phyloP scores from a whole-genome alignment of 2,113 vertebrate species.

The Thymallus thymallus region DNA sequence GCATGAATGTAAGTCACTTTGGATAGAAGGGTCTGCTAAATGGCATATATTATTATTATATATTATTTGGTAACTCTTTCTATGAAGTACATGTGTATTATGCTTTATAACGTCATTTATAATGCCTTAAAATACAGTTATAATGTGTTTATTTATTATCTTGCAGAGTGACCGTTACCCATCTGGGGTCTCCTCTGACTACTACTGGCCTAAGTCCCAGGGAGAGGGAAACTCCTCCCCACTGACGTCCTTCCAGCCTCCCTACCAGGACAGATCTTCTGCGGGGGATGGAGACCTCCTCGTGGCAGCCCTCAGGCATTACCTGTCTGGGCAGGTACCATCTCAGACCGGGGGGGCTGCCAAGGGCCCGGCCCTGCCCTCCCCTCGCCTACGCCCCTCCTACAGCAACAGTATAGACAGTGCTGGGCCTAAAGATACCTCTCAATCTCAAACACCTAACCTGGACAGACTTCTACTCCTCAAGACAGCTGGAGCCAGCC shows the following conservation, averaged over 20 bases:
- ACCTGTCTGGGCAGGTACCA: slow-evolving; percentile 66
- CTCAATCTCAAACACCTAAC: slow-evolving; percentile 33
- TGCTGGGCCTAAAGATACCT: slow-evolving; percentile 40
- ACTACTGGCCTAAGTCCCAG: slow-evolving; percentile 49
- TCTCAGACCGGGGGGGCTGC: slow-evolving; percentile 34
- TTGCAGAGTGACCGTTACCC: slow-evolving; percentile 66
- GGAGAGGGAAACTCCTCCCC: slow-evolving; percentile 42
- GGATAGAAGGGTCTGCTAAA: no score
- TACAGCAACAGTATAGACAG: slow-evolving; percentile 49
- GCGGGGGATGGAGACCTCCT: slow-evolving; percentile 58
- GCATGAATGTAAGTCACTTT: no score
- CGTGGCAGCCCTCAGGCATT: slow-evolving; percentile 68
- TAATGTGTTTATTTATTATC: not conserved
- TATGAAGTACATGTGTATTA: no score
- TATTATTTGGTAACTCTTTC: no score
- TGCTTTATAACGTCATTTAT: not conserved
- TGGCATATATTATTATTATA: no score
- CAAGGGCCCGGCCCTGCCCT: slow-evolving; percentile 35
- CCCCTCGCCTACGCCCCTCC: slow-evolving; percentile 36
- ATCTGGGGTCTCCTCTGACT: slow-evolving; percentile 52
- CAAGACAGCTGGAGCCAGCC: slow-evolving; percentile 53
- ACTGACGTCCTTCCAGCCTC: slow-evolving; percentile 31
- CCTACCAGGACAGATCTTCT: slow-evolving; percentile 35
- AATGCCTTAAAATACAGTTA: not conserved
- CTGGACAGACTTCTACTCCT: slow-evolving; percentile 38